Conservation (phyloP, 2,797 vertebrate genomes). For the Corythornis leucogaster region DNA sequence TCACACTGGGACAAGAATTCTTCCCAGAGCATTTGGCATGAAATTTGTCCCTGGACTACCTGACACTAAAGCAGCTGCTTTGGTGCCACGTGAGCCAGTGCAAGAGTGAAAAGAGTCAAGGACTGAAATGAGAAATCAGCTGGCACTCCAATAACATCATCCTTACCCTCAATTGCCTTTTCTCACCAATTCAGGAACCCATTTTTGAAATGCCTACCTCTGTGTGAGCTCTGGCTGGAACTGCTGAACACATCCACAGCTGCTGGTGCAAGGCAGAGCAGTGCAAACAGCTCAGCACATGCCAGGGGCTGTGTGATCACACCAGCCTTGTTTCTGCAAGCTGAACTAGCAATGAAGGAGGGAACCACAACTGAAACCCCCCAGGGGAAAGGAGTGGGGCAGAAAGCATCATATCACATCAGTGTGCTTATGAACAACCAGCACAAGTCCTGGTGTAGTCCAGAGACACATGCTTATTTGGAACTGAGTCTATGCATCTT, state of each 20-base stretch:
- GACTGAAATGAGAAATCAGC: not conserved
- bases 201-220: not conserved
- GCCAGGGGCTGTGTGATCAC: not conserved
- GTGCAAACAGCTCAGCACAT: not conserved
- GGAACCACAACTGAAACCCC: not conserved
- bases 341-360: not conserved
- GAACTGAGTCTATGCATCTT: not conserved
- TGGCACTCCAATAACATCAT: not conserved
- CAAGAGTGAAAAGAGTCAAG: not conserved
- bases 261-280: not conserved
- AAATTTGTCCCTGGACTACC: not conserved
- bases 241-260: not conserved
- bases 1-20: not conserved
- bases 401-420: not conserved
- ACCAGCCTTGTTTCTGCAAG: not conserved
- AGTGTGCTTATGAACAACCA: not conserved
- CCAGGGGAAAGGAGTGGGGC: not conserved
- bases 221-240: not conserved
- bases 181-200: not conserved
- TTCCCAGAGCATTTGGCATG: not conserved
- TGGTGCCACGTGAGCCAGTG: too few relatives aligned
- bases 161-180: not conserved
- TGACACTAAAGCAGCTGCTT: not conserved
- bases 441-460: not conserved
- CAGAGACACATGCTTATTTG: accelerated